A percentile compares a stretch with the other conserved stretches of the same genome.
Conservation (phyloP, 2,113 vertebrate genomes). For the cat (Felis catus) region DNA sequence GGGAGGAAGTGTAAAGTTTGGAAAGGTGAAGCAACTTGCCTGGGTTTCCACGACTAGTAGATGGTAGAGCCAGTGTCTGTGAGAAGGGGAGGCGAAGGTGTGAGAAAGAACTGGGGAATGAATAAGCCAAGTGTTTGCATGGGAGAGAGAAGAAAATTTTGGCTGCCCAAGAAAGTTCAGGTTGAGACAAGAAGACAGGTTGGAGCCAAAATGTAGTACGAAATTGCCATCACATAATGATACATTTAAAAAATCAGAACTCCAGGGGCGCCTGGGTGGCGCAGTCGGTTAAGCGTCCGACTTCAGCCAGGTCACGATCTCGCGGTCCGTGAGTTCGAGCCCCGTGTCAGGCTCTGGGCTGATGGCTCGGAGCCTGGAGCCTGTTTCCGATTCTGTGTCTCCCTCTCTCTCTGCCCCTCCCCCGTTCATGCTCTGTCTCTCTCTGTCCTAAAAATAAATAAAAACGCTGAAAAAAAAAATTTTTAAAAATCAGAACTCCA, state of each 20-base stretch:
- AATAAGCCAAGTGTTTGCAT: background rate
- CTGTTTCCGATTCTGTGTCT: too few relatives aligned
- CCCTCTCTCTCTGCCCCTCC: too few relatives aligned
- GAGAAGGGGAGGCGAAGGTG: too few relatives aligned
- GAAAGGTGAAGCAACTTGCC: background rate
- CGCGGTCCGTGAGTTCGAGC: too few relatives aligned
- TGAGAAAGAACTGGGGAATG: background rate
- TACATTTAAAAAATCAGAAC: background rate
- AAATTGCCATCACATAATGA: background rate
- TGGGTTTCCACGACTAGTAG: background rate
- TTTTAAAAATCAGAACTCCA: background rate
- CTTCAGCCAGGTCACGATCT: too few relatives aligned
- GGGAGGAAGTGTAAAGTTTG: background rate
- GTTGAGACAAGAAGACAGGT: background rate
- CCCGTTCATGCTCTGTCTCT: too few relatives aligned
- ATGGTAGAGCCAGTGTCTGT: fast-evolving
- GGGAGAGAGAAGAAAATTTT: background rate
- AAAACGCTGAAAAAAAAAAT: too few relatives aligned
- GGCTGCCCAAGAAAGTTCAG: background rate
- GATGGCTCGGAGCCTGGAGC: too few relatives aligned
- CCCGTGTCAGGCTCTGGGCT: too few relatives aligned
- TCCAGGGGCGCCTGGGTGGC: too few relatives aligned
- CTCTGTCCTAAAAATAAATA: too few relatives aligned
- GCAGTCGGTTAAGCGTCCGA: too few relatives aligned
- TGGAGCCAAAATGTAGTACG: background rate